Evolutionary conservation across 2,888 invertebrate genomes (phyloP), one percentile per base, ranked within the genome.

Genomic region (Caenorhabditis sp.): DNA sequence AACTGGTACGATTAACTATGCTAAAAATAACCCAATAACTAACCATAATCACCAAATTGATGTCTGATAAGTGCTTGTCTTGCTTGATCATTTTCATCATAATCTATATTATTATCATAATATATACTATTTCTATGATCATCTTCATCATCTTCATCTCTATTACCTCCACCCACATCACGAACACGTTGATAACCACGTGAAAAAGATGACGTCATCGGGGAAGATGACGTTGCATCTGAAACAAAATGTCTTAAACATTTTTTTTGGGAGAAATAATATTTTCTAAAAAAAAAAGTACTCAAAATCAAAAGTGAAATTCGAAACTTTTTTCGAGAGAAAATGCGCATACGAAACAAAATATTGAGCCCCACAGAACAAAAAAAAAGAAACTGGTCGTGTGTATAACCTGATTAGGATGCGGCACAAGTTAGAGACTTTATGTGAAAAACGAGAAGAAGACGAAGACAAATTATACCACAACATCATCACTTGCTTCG

Each of bases 151-250:
- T 68, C 68, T 38, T 66, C 66, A 62, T 60, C 67, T 63, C 64
- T 63, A 20, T 26, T 67, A 25, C 59, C 67, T 67, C 67, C 72
- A 65, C 68, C 63, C 53, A 64, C 64, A 53, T 63, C 66, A 26
- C 26, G 23, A 26, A 72, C 72, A 58, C 72, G 52, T 3, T 68
- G 72, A 65, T 72, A 72, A 58, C 72, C 72, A 26, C 71, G 63
- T 60, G 67, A 72, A 54, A 67, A 68, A 58, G 67, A 72, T 56
- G 72, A 68, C 58, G 72, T 72, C 72, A 72, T 72, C 72, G 64
- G 60, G 59, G 43, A 43, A 43, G 67, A 72, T 68, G 72, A 68
- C 72, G 67, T 68, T 62, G 68, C 72, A 79, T 79, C 78, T 79
- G 67, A 25, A 73, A 63, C 12, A n/a, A 21, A n/a, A n/a, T n/a